Conservation (phyloP, 1,140 invertebrate genomes). For the Maconellicoccus hirsutus region DNA sequence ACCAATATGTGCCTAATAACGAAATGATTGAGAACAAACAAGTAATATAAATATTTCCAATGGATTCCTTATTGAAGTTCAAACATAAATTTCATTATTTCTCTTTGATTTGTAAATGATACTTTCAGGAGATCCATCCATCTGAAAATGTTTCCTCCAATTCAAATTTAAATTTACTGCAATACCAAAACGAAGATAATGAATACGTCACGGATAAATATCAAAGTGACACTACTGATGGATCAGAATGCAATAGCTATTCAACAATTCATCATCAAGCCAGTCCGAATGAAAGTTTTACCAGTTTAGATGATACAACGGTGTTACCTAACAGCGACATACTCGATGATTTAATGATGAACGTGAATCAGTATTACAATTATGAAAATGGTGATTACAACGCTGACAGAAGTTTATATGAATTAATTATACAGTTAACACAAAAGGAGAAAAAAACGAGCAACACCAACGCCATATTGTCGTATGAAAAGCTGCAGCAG, state of each 20-base stretch:
- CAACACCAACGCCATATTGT: not conserved
- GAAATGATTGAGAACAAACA: slow-evolving; percentile 10
- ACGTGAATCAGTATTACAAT: not conserved
- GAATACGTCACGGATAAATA: slow-evolving; percentile 2
- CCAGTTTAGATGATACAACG: not conserved
- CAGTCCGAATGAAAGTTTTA: not conserved
- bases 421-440: not conserved
- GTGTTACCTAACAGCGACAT: not conserved
- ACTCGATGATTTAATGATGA: slow-evolving; percentile 6
- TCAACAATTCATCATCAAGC: slow-evolving; percentile 11
- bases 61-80: too few species aligned
- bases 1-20: slow-evolving; percentile 12
- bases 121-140: not conserved
- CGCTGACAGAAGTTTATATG: not conserved
- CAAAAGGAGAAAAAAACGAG: slow-evolving; percentile 8
- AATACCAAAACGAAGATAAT: not conserved
- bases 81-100: not conserved
- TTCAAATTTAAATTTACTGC: not conserved
- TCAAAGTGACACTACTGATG: slow-evolving; percentile 10
- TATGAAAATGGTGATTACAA: slow-evolving; percentile 14
- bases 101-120: not conserved
- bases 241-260: slow-evolving; percentile 7
- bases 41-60: not conserved
- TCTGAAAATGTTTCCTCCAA: slow-evolving; percentile 2
- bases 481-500: not conserved